phyloP scores from a whole-genome alignment of 2,113 vertebrate species.

The Aplodontia rufa region DNA sequence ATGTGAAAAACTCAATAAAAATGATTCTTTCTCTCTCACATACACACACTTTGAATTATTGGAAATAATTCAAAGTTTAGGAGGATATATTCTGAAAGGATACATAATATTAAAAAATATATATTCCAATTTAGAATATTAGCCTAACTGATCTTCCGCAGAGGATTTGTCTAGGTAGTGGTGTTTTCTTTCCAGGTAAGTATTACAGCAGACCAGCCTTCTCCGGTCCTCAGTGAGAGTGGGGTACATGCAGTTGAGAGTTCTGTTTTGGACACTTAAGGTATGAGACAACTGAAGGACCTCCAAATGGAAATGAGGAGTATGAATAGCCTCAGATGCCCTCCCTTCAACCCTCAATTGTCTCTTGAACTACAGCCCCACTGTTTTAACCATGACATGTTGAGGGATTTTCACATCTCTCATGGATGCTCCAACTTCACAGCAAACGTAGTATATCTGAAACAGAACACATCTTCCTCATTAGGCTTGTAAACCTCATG shows the following conservation, averaged over 20 bases:
- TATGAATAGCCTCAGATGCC: background rate
- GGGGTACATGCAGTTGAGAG: background rate
- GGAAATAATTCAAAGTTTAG: conserved; percentile 49
- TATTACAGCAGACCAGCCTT: background rate
- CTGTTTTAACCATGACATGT: background rate
- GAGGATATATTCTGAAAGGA: background rate
- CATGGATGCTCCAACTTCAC: background rate
- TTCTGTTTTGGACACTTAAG: background rate
- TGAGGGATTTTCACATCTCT: background rate
- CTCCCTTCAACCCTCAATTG: background rate
- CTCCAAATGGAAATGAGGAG: background rate
- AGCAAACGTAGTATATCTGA: background rate
- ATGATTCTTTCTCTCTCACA: too few relatives aligned
- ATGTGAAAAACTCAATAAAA: too few relatives aligned
- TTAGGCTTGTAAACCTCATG: background rate
- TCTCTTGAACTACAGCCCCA: background rate
- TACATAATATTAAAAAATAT: background rate
- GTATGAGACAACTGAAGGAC: background rate
- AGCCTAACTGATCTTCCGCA: background rate
- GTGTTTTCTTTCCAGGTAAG: background rate
- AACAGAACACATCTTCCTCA: background rate
- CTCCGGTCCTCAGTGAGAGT: background rate
- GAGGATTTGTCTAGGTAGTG: background rate
- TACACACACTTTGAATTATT: too few relatives aligned
- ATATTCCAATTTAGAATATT: conserved; percentile 42